phyloP scores from a whole-genome alignment of 1,140 invertebrate species.

The Drosophila prosaltans region DNA sequence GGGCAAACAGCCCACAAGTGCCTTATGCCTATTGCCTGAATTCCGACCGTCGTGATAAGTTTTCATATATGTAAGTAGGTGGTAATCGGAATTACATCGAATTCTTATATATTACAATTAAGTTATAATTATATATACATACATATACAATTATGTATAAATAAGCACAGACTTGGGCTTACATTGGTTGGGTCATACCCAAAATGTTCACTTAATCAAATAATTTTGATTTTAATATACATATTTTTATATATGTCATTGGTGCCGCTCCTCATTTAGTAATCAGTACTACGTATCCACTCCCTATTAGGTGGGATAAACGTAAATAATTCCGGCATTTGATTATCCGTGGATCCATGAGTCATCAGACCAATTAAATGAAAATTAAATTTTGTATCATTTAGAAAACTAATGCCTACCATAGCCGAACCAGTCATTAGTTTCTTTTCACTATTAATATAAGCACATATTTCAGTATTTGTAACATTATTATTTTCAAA shows the following conservation, averaged over 20 bases:
- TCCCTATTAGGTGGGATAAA: neutral
- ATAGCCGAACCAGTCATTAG: neutral
- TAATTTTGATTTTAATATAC: neutral
- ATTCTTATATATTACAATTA: too few relatives aligned
- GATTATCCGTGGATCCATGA: neutral
- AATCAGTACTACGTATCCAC: neutral
- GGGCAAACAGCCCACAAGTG: too few relatives aligned
- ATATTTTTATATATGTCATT: too few relatives aligned
- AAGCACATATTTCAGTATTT: neutral
- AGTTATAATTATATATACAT: too few relatives aligned
- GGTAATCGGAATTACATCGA: too few relatives aligned
- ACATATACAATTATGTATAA: too few relatives aligned
- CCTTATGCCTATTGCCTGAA: too few relatives aligned
- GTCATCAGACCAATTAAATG: neutral
- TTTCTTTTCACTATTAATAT: neutral
- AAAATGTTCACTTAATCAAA: too few relatives aligned
- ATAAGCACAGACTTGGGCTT: too few relatives aligned
- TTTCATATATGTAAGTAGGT: too few relatives aligned
- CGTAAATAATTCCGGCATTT: constrained; percentile 7
- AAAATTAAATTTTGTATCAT: neutral
- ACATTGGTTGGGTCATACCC: too few relatives aligned
- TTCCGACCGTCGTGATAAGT: too few relatives aligned
- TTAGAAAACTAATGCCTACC: neutral
- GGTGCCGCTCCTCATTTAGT: neutral
- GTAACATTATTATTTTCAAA: neutral